Evolutionary conservation across 2,113 vertebrate genomes (phyloP), one percentile per base, ranked within the genome.

Genomic region (Oncorhynchus tshawytscha): DNA sequence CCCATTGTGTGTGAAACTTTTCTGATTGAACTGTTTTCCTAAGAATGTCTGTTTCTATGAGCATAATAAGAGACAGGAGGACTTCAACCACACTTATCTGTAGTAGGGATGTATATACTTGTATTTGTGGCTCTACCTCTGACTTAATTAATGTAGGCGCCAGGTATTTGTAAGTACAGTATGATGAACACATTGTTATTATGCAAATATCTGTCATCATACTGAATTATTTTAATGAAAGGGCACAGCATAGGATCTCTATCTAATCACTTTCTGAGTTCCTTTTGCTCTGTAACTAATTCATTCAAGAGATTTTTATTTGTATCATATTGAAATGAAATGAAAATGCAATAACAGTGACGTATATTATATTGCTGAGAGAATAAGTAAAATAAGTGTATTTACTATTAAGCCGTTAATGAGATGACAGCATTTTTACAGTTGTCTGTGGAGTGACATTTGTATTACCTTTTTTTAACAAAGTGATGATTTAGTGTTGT

Each of bases 81-180:
- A 72, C 66, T 27, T 76, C 62, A 2, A 12, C 22, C 71, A 60
- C 71, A 54, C 22, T 91, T 94, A 94, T 93, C 94, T 93, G 89
- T 92, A 94, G 92, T 91, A 93, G 92, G 94, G 95, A 94, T 94
- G 92, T 93, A 91, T 89, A 5, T 54, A 86, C 69, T 51, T 78
- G 39, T 39, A 76, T 90, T 91, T 91, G 90, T 95, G 98, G 96
- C 93, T 94, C 95, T 98, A 98, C 97, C 96, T 98, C 95, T 91
- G 51, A 54, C 92, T 72, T 51, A 83, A 45, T 45, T 45, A 11
- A 92, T 94, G 87, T 96, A 96, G 95, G 94, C 91, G 92, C 91
- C 39, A 95, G 94, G 87, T 90, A 93, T 95, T 93, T 90, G 92
- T 34, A 76, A 75, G 13, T 54, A 54, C 15, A 54, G 87, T 93